Evolutionary conservation across 2,797 vertebrate genomes (phyloP).

Genomic region (Sebastes taczanowskii): DNA sequence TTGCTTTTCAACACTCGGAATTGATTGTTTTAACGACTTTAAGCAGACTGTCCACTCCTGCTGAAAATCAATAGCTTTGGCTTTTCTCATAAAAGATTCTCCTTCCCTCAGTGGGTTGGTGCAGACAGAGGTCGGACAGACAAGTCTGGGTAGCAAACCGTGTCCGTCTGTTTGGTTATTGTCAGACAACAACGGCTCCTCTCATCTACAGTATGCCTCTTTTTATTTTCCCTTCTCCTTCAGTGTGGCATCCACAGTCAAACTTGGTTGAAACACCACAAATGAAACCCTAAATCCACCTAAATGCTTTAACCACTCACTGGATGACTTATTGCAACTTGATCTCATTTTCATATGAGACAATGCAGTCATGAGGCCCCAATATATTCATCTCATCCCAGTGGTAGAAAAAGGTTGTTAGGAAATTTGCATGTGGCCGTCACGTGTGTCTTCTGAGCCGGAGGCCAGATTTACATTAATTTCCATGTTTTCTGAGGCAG

Average conservation of each 20-base stretch:
- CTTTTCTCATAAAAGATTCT: conserved; percentile 46
- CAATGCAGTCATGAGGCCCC: background rate
- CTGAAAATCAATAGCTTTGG: conserved; percentile 42
- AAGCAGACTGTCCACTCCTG: background rate
- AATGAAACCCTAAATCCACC: background rate
- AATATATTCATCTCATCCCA: conserved; percentile 7
- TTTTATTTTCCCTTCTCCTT: background rate
- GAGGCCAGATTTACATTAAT: conserved; percentile 77
- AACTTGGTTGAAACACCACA: background rate
- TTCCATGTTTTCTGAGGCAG: conserved; percentile 69
- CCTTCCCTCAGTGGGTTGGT: conserved; percentile 13
- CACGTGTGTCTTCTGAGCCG: conserved; percentile 54
- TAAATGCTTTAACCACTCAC: background rate
- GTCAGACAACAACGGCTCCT: conserved; percentile 3
- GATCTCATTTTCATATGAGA: conserved; percentile 34
- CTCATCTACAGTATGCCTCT: background rate
- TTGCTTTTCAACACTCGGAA: conserved; percentile 18
- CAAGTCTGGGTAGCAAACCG: conserved; percentile 18
- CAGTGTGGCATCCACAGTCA: background rate
- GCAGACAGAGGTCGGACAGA: conserved; percentile 31
- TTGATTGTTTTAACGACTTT: conserved; percentile 25
- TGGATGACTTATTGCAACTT: background rate
- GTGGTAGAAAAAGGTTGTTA: conserved; percentile 34
- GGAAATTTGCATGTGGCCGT: conserved; percentile 72
- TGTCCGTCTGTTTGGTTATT: conserved; percentile 8